Base-by-base conservation (phyloP, 2,797 vertebrate genomes). In the Protonibea diacanthus region DNA sequence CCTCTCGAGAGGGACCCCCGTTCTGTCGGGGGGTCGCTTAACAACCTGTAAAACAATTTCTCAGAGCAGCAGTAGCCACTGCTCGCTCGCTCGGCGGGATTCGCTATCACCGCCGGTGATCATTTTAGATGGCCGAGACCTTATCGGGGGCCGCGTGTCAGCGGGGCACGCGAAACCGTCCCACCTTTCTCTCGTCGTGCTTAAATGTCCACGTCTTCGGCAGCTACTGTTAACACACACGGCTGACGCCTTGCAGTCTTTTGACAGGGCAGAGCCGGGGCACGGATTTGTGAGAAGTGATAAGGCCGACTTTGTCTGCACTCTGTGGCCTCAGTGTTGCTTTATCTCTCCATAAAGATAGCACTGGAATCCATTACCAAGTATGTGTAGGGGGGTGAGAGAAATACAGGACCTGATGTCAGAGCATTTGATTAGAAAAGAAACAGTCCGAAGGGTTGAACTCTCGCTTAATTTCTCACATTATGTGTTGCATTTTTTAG, bases 331-430 rank as follows among this genome's bases (percentile, higher is more conserved):
- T 79, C 69, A 56, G 55, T 59, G 71, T 80, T 85, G 81, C 84
- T 73, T 69, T 93, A 92, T 94, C 91, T 61, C 66, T 23, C 6
- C 57, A 47, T 62, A 68, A 78, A 84, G 91, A 94, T 91, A 92
- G 78, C 80, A 27, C 23, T 71, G 89, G 91, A 94, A 94, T 92
- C 82, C 69, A 68, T 85, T 82, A 58, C 10, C 55, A 58, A 69
- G 66, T 27, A 68, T 78, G 82, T 78, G 71, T 40, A 67, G 42
- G 44, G 67, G 56, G 66, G 47, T 47, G 55, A 56, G 45, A n/a
- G 53, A 55, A 74, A 68, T 23, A 15, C 67, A 78, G 61, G 23
- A 45, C 51, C 51, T 42, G 33, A 69, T 57, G 45, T 62, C 42
- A 21, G 77, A 17, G 23, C 27, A 11, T 67, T 44, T 61, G 25